Percentiles rank a stretch among this genome's conserved stretches.
Evolutionary conservation across 2,888 invertebrate genomes (phyloP).

Genomic region (Amphimallon solstitiale): DNA sequence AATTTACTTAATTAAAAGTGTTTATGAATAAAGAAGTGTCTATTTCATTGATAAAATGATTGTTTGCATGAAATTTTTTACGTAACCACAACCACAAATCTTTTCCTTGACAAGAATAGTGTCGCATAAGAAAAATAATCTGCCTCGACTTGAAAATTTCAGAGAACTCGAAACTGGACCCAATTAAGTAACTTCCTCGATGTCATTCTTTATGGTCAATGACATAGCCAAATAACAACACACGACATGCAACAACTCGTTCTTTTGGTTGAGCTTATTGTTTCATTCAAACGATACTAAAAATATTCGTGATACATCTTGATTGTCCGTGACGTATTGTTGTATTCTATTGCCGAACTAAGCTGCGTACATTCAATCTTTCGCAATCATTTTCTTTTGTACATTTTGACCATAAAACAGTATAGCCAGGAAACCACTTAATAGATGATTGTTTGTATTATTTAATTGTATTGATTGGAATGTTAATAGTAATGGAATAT

Average conservation of each 20-base stretch:
- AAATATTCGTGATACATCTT: constrained; percentile 9
- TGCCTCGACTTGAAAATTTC: constrained; percentile 7
- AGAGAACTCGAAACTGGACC: constrained; percentile 34
- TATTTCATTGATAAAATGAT: no score
- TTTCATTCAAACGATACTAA: constrained; percentile 18
- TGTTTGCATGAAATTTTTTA: no score
- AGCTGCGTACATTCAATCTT: background rate
- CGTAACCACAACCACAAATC: no score
- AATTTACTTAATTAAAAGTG: no score
- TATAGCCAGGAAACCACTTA: no score
- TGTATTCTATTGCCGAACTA: background rate
- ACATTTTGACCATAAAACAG: no score
- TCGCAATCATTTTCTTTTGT: no score
- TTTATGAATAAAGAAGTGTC: no score
- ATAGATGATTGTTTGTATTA: no score
- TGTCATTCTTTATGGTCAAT: constrained; percentile 34
- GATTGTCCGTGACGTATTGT: background rate
- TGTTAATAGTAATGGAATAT: background rate
- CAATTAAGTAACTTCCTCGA: constrained; percentile 35
- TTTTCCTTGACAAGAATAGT: constrained; percentile 8
- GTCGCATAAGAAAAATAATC: background rate
- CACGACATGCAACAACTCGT: constrained; percentile 25
- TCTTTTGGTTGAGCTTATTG: constrained; percentile 22
- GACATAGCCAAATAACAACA: constrained; percentile 37
- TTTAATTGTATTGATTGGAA: no score